These are phyloP conservation scores for Hyppa rectilinea DNA, from an alignment of 2,888 invertebrate genomes.

Conservation along the genomic window DNA sequence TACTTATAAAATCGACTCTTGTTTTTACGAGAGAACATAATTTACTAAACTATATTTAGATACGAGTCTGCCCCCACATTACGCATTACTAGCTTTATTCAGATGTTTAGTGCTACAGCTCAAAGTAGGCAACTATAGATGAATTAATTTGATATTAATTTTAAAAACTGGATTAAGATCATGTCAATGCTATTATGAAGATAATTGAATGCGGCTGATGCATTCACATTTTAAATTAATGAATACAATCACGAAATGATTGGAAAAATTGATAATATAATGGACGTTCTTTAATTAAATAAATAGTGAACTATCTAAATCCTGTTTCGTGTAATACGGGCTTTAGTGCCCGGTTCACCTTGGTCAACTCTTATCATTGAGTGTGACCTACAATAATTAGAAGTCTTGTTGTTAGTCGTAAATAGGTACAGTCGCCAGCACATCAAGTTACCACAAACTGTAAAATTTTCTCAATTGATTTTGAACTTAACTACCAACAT, in stretches of 20 bases:
- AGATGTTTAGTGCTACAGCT: background rate
- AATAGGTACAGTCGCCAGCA: too few species aligned
- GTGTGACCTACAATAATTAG: constrained; percentile 39
- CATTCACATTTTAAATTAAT: constrained; percentile 10
- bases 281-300: background rate
- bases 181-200: background rate
- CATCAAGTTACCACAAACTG: too few species aligned
- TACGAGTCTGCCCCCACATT: background rate
- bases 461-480: too few species aligned
- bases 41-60: constrained; percentile 32
- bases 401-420: constrained; percentile 32
- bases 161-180: constrained; percentile 17
- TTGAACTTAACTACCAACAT: too few species aligned
- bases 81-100: constrained; percentile 31
- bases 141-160: background rate
- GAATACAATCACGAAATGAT: constrained; percentile 5
- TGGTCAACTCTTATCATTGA: constrained; percentile 21
- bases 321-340: constrained; percentile 15
- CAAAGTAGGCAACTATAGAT: background rate
- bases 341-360: constrained; percentile 13
- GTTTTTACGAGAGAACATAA: constrained; percentile 36
- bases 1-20: too few species aligned
- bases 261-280: background rate
- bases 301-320: constrained; percentile 5
- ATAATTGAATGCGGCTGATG: constrained; percentile 16